Evolutionary conservation across 2,797 vertebrate species (phyloP).

Genomic region (Halcyon badia): DNA sequence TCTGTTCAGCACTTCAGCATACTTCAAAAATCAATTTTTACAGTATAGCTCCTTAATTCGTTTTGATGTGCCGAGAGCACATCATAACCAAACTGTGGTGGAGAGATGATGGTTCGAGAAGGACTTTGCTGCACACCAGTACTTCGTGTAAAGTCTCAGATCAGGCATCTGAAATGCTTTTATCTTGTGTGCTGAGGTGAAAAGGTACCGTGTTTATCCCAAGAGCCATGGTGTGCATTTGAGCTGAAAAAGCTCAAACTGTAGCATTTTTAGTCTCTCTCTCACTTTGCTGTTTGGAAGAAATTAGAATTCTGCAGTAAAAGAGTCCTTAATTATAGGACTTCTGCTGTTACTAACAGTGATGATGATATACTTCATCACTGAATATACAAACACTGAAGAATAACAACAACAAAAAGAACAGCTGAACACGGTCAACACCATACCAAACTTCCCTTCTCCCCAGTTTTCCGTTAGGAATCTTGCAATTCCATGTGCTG

Average conservation of each 20-base stretch:
- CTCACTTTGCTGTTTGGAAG: background rate
- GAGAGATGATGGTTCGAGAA: background rate
- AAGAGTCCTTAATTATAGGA: background rate
- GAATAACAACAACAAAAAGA: background rate
- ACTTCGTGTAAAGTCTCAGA: background rate
- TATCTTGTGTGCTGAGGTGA: background rate
- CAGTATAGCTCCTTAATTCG: background rate
- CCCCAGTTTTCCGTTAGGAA: background rate
- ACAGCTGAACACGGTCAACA: background rate
- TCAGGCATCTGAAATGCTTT: background rate
- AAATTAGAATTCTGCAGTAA: background rate
- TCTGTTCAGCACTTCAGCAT: background rate
- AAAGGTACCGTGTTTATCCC: background rate
- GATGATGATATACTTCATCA: background rate
- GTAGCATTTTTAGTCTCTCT: background rate
- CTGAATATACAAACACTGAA: background rate
- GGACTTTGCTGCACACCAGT: background rate
- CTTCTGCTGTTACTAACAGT: background rate
- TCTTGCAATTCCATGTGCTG: background rate
- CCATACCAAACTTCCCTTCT: background rate
- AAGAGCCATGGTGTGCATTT: background rate
- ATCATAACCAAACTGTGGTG: background rate
- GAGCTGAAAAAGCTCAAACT: background rate
- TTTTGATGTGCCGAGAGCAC: accelerated
- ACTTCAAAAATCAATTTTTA: background rate